Conservation (phyloP, 1,140 invertebrate genomes). For the Calosoma granatense region DNA sequence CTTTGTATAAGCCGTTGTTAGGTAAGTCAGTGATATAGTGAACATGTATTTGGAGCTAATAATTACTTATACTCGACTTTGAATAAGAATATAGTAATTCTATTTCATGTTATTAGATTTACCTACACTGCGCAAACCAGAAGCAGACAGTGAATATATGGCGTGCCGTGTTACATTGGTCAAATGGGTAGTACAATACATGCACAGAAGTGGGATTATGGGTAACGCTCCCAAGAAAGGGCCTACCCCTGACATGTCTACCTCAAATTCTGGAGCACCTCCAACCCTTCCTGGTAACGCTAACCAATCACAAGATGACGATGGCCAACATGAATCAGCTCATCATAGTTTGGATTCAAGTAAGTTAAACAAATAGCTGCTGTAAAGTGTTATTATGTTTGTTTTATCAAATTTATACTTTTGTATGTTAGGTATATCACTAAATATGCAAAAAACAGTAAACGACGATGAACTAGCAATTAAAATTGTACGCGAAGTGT, state of each 20-base stretch:
- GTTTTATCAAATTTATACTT: not conserved
- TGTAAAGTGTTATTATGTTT: not conserved
- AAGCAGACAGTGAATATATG: conserved; percentile 54
- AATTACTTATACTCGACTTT: conserved; percentile 1
- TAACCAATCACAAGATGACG: conserved; percentile 23
- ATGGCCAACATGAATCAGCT: conserved; percentile 24
- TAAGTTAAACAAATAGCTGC: conserved; percentile 19
- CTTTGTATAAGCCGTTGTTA: conserved; percentile 78
- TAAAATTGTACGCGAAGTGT: conserved; percentile 69
- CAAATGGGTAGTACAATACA: conserved; percentile 81
- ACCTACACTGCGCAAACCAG: conserved; percentile 41
- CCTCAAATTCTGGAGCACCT: not conserved
- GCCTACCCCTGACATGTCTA: not conserved
- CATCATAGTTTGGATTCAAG: conserved; percentile 29
- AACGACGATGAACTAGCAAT: conserved; percentile 28
- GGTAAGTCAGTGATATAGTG: conserved; percentile 45
- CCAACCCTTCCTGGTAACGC: not conserved
- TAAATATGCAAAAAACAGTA: conserved; percentile 24
- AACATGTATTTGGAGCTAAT: conserved; percentile 10
- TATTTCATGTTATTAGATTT: conserved; percentile 37
- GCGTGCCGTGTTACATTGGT: conserved; percentile 74
- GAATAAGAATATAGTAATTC: not conserved
- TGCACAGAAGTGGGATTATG: conserved; percentile 38
- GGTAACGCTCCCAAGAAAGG: conserved; percentile 39
- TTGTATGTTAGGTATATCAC: conserved; percentile 24